A percentile compares a stretch with the other conserved stretches of the same genome.
These are phyloP conservation scores for Pseudopodoces humilis DNA, from an alignment of 2,113 vertebrate genomes.

Conservation along the genomic window DNA sequence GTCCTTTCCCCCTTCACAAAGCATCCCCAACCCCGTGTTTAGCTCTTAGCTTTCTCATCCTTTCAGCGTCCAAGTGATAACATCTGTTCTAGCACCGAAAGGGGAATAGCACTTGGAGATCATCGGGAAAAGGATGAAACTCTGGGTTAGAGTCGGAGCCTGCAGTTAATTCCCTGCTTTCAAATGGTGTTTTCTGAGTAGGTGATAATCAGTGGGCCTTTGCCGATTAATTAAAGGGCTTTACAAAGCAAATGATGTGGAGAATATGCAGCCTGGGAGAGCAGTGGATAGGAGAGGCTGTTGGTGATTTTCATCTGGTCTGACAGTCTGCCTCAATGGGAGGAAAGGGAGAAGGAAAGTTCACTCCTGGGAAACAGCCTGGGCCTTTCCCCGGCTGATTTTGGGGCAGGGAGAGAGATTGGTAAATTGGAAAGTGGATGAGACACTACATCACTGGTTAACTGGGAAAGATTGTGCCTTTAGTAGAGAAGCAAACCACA, in stretches of 20 bases:
- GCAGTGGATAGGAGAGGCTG: not conserved
- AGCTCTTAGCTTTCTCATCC: not conserved
- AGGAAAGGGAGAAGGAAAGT: not conserved
- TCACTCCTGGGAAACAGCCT: not conserved
- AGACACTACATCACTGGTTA: not conserved
- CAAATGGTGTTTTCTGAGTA: not conserved
- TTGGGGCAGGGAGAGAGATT: not conserved
- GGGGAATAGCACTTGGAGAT: not conserved
- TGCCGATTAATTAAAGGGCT: slow-evolving; percentile 2
- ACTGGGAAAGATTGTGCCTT: not conserved
- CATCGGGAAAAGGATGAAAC: not conserved
- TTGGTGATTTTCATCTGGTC: not conserved
- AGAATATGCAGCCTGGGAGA: not conserved
- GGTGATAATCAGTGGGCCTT: slow-evolving; percentile 19
- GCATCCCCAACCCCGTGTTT: rapidly evolving
- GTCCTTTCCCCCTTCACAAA: not conserved
- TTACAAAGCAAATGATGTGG: slow-evolving; percentile 29
- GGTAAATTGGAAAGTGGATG: not conserved
- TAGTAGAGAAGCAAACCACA: not conserved
- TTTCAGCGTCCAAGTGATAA: not conserved
- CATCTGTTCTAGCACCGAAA: not conserved
- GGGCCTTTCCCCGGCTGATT: not conserved
- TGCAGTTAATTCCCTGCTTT: not conserved
- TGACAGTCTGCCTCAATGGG: not conserved
- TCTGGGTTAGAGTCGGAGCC: not conserved